Evolutionary conservation across 2,797 vertebrate genomes (phyloP).

Genomic region (Chrosomus eos): DNA sequence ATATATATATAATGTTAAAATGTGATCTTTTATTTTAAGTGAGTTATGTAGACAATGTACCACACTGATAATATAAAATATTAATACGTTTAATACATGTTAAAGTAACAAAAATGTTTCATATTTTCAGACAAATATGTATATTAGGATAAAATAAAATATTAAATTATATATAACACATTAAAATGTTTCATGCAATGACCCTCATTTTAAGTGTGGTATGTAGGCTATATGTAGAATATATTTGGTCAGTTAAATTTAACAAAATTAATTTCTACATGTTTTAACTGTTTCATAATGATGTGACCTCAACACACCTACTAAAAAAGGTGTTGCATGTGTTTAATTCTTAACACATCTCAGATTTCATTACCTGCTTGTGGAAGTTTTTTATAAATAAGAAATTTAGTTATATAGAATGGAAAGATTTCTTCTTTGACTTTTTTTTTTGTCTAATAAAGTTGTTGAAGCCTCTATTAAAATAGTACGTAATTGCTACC

Average conservation of each 20-base stretch:
- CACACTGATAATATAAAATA: not conserved
- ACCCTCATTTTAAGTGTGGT: not conserved
- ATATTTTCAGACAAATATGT: not conserved
- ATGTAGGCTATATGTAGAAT: not conserved
- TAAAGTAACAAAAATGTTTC: not conserved
- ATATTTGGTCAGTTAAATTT: not conserved
- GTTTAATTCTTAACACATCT: too few species aligned
- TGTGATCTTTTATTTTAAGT: not conserved
- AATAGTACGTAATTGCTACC: too few species aligned
- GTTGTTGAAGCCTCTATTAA: not conserved
- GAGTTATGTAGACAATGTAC: too few species aligned
- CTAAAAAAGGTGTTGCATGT: not conserved
- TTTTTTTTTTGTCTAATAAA: not conserved
- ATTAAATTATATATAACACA: too few species aligned
- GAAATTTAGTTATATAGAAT: not conserved
- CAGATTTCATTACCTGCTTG: too few species aligned
- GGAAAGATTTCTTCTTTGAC: not conserved
- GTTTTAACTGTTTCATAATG: not conserved
- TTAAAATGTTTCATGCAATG: not conserved
- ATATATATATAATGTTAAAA: too few species aligned
- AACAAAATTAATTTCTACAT: too few species aligned
- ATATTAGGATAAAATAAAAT: not conserved
- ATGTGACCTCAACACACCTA: not conserved
- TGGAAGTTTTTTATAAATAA: not conserved
- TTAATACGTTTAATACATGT: not conserved